Evolutionary conservation across 2,113 vertebrate genomes (phyloP).

Genomic region (Gymnobelideus leadbeateri): DNA sequence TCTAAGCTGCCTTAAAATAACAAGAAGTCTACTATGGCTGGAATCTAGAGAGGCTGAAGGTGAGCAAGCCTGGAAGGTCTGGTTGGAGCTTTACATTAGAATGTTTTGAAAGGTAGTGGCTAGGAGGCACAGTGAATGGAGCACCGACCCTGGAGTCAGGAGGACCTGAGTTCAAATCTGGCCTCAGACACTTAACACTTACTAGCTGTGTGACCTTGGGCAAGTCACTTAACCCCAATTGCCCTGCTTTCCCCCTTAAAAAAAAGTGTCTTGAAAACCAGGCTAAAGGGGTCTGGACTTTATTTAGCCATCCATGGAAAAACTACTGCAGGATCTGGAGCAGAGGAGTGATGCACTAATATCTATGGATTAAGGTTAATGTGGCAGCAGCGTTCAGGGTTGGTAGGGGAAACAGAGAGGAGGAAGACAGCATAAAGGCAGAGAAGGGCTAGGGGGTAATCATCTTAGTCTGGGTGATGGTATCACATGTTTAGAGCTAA

Average conservation of each 20-base stretch:
- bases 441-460: neutral
- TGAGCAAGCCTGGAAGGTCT: neutral
- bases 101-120: neutral
- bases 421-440: neutral
- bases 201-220: too few species aligned
- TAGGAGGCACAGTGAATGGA: too few species aligned
- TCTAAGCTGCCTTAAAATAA: neutral
- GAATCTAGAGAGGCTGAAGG: neutral
- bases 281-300: neutral
- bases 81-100: neutral
- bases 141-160: too few species aligned
- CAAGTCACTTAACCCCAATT: too few species aligned
- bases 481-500: neutral
- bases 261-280: neutral
- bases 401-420: neutral
- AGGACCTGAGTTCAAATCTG: too few species aligned
- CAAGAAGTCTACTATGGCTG: neutral
- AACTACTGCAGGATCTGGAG: too few species aligned
- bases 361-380: neutral
- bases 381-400: neutral
- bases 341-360: too few species aligned
- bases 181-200: too few species aligned
- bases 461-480: neutral
- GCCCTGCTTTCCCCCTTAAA: too few species aligned
- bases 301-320: neutral